Evolutionary conservation across 2,888 invertebrate genomes (phyloP), one percentile per base, ranked within the genome.

Genomic region (Trichopria drosophilae): DNA sequence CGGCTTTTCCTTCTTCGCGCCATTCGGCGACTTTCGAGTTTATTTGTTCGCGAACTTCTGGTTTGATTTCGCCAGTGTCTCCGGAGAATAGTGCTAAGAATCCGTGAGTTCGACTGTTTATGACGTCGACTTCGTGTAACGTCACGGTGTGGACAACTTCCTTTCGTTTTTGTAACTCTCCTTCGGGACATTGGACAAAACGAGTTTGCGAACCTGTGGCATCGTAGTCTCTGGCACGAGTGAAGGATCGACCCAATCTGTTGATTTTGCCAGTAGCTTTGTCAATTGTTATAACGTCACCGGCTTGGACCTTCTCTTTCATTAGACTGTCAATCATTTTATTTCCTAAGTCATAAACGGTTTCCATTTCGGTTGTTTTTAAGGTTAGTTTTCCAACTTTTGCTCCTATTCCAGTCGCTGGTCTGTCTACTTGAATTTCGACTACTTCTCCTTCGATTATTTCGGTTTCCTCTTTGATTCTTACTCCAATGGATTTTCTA

Each of bases 351-450:
- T 99, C 99, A 72, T 99, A 99, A 58, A 97, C 90, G 0, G 99
- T 98, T 77, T 99, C 99, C 99, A 99, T 99, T 76, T 99, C 99
- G 0, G 97, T 98, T 0, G 99, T 99, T 79, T 99, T 99, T 35
- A 99, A 79, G 0, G 97, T 98, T 24, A 99, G 80, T 66, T 98
- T 93, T 1, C 97, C 97, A 34, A 93, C 86, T 73, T 92, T 85
- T 0, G 90, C 87, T 0, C 91, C 91, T 10, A 88, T 84, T 16
- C 93, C 95, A 0, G 93, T 89, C 0, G 93, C 95, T 0, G 96
- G 95, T 15, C 96, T 80, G 70, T 99, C 99, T 20, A 99, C 90
- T 73, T 95, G 93, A 35, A 99, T 88, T 66, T 97, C 96, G 0
- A 99, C 96, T 1, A 99, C 98, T 78, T 99, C 99, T 0, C 99